A percentile compares a stretch with the other conserved stretches of the same genome.
phyloP scores from a whole-genome alignment of 1,140 invertebrate genomes.

The Eueides isabella region DNA sequence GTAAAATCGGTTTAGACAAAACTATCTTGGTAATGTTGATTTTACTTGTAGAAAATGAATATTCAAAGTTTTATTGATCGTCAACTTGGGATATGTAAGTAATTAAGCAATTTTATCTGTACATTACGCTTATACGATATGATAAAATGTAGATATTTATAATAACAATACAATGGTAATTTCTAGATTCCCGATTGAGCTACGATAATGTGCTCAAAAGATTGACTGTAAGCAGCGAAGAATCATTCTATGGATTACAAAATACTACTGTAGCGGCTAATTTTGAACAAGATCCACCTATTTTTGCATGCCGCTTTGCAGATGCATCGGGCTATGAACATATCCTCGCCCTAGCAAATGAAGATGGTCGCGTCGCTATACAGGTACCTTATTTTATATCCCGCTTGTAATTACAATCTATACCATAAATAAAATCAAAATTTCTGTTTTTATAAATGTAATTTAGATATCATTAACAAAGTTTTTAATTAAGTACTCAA shows the following conservation, averaged over 20 bases:
- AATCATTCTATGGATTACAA: conserved; percentile 83
- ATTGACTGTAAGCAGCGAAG: conserved; percentile 73
- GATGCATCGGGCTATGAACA: conserved; percentile 84
- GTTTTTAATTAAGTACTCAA: too few species aligned
- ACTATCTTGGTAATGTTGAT: conserved; percentile 34
- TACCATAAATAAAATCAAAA: not conserved
- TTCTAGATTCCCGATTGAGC: conserved; percentile 73
- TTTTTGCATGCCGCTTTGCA: conserved; percentile 86
- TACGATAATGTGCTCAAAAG: conserved; percentile 79
- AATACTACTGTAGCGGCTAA: conserved; percentile 66
- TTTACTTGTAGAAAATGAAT: conserved; percentile 55
- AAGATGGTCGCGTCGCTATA: conserved; percentile 89
- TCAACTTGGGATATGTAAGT: conserved; percentile 77
- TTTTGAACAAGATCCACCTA: conserved; percentile 83
- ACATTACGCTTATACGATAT: not conserved
- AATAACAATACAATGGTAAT: conserved; percentile 14
- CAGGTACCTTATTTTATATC: conserved; percentile 68
- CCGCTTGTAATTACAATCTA: not conserved
- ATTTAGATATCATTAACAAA: too few species aligned
- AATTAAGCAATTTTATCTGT: conserved; percentile 52
- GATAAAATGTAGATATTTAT: not conserved
- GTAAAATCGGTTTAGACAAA: conserved; percentile 42
- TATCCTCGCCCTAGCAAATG: conserved; percentile 91
- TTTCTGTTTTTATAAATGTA: too few species aligned
- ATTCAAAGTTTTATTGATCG: conserved; percentile 75